phyloP scores from a whole-genome alignment of 2,797 vertebrate species.

The Rhabdomys pumilio region DNA sequence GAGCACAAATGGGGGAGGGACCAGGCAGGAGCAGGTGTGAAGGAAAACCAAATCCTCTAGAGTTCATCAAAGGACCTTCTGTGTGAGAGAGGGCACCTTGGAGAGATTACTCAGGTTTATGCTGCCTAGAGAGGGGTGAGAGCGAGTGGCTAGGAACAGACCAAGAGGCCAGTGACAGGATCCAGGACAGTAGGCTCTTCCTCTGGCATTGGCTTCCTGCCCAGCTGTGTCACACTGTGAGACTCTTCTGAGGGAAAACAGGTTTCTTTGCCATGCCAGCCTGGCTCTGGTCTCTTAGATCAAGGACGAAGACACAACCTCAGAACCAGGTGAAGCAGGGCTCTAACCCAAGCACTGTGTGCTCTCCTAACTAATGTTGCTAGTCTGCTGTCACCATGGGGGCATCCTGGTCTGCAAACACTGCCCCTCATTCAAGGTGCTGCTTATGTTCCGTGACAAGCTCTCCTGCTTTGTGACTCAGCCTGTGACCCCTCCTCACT shows the following conservation, averaged over 20 bases:
- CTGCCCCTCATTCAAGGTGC: background rate
- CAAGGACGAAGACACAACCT: constrained; percentile 15
- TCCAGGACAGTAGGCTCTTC: background rate
- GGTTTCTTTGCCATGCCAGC: background rate
- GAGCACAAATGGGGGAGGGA: background rate
- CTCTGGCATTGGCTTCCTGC: background rate
- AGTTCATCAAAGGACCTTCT: constrained; percentile 68
- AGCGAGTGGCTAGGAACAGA: background rate
- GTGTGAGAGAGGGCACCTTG: constrained; percentile 53
- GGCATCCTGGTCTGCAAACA: background rate
- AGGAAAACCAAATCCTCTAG: constrained; percentile 58
- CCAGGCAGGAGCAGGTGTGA: constrained; percentile 30
- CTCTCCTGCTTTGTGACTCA: background rate
- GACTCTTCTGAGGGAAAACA: constrained; percentile 22
- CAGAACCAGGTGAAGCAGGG: background rate
- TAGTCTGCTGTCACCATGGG: background rate
- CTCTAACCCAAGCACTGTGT: background rate
- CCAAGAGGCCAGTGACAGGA: background rate
- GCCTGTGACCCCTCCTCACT: background rate
- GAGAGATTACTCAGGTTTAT: background rate
- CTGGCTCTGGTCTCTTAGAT: background rate
- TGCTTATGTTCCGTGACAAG: background rate
- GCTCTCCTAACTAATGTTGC: background rate
- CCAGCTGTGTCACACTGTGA: background rate
- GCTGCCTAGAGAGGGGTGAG: constrained; percentile 22